Base-by-base conservation (phyloP, 2,113 vertebrate species). In the Coregonus clupeaformis region DNA sequence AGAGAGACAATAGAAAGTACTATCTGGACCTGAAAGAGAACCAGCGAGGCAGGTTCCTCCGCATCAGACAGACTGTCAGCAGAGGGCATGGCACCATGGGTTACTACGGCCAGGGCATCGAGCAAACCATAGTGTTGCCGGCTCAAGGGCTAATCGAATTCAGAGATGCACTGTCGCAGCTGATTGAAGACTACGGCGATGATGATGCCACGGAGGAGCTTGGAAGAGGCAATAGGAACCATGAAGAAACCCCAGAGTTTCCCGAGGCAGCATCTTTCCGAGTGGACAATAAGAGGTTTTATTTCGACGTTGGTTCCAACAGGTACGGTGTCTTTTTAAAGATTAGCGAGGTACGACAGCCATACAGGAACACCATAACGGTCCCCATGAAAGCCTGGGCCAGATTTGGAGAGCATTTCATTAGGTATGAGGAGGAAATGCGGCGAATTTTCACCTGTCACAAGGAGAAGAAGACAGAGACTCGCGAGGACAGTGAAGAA, bases 221-320 rank as follows among this genome's bases (percentile, higher is more conserved):
- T 47, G 87, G 80, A 24, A 87, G 92, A 30, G 92, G 89, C 1
- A 89, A 92, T 36, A 87, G 85, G 74, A 94, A 88, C 0, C 91
- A 89, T 5, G 94, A 94, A 0, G 94, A 94, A 71, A 89, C 91
- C 4, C 94, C 91, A 0, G 96, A 98, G 84, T 95, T 99, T 14
- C 98, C 98, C 0, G 98, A 98, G 84, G 97, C 97, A 12, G 97
- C 95, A 74, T 98, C 97, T 36, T 98, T 99, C 82, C 93, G 97
- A 20, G 98, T 99, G 91, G 98, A 99, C 94, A 99, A 98, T 93
- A 99, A 99, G 87, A 92, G 98, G 81, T 99, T 99, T 89, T 99
- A 98, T 89, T 99, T 99, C 71, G 98, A 99, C 90, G 97, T 98
- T 65, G 98, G 98, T 42, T 97, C 96, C 69, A 98, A 99, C 94